Evolutionary conservation across 2,888 invertebrate species (phyloP).

Genomic region (Apodemia hepburni): DNA sequence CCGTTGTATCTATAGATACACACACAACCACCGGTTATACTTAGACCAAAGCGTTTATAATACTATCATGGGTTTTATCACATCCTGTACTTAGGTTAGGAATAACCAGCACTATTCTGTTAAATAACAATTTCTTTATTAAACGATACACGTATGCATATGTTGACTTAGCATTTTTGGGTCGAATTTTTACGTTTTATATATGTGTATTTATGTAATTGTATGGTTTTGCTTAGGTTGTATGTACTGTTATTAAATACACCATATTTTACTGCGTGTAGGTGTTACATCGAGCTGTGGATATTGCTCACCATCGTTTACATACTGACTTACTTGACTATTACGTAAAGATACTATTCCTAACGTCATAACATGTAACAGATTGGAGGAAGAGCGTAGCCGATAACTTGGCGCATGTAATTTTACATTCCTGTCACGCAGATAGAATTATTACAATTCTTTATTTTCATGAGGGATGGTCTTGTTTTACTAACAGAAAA

Average conservation of each 20-base stretch:
- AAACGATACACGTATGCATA: background rate
- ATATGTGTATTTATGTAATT: background rate
- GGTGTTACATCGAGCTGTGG: background rate
- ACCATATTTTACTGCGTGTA: background rate
- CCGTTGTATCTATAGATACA: constrained; percentile 35
- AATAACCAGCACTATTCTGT: constrained; percentile 21
- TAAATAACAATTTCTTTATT: background rate
- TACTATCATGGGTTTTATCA: constrained; percentile 36
- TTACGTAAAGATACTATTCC: background rate
- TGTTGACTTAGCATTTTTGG: background rate
- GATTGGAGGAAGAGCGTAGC: background rate
- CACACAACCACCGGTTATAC: constrained; percentile 32
- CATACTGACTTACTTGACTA: background rate
- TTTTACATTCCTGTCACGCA: background rate
- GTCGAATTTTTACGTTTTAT: background rate
- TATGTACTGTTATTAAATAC: background rate
- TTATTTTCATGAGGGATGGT: too few relatives aligned
- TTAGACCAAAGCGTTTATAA: constrained; percentile 30
- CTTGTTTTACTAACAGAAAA: too few relatives aligned
- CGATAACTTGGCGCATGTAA: background rate
- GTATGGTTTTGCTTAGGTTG: background rate
- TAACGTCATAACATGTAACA: background rate
- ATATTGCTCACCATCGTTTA: background rate
- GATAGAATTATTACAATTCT: too few relatives aligned
- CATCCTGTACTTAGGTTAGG: constrained; percentile 25